A percentile compares a stretch with the other conserved stretches of the same genome.
These are phyloP conservation scores for Lophius americanus DNA, from an alignment of 2,797 vertebrate species.

Conservation along the genomic window DNA sequence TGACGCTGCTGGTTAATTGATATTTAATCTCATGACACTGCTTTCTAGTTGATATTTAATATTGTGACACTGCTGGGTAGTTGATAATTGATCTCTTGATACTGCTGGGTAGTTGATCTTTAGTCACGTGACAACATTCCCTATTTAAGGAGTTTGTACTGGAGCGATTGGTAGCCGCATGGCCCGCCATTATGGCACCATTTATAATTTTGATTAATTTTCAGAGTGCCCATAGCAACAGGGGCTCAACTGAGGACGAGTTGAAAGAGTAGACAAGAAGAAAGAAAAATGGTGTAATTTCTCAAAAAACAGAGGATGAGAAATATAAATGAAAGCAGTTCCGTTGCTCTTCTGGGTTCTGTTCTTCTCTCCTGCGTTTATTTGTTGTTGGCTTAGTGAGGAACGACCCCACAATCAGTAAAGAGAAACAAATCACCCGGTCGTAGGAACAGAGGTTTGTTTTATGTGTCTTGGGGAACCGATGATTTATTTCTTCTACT, in stretches of 20 bases:
- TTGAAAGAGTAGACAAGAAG: not conserved
- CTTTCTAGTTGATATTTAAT: too few species aligned
- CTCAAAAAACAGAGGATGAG: not conserved
- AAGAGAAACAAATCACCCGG: constrained; percentile 38
- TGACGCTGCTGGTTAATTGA: too few species aligned
- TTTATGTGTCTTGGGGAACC: constrained; percentile 32
- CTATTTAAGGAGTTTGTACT: too few species aligned
- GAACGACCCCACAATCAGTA: constrained; percentile 34
- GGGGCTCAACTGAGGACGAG: not conserved
- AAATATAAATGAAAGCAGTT: constrained; percentile 4
- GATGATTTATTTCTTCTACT: constrained; percentile 16
- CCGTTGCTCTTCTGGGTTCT: not conserved
- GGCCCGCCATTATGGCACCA: too few species aligned
- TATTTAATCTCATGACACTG: too few species aligned
- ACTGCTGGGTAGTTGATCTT: too few species aligned
- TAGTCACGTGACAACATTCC: too few species aligned
- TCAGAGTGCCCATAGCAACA: too few species aligned
- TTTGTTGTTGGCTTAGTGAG: constrained; percentile 23
- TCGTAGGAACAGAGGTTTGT: constrained; percentile 23
- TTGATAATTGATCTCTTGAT: too few species aligned
- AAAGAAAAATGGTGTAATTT: not conserved
- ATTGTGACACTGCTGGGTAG: too few species aligned
- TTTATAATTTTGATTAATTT: too few species aligned
- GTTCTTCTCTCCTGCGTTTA: constrained; percentile 5
- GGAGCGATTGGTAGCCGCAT: too few species aligned